A percentile compares a stretch with the other conserved stretches of the same genome.
These are phyloP conservation scores for Hypothenemus hampei DNA, from an alignment of 1,140 invertebrate genomes.

Conservation along the genomic window DNA sequence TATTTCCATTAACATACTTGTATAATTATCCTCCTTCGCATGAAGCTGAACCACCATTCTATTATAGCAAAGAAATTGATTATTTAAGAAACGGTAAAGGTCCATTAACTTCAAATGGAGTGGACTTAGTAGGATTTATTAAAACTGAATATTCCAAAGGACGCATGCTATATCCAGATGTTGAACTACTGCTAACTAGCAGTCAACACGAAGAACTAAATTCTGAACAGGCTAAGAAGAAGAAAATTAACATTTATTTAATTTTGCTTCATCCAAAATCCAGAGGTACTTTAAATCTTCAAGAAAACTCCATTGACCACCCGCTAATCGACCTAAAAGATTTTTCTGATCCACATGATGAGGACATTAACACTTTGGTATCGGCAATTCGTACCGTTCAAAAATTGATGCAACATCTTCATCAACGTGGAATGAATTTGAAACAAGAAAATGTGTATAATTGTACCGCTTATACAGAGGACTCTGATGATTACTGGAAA, in stretches of 20 bases:
- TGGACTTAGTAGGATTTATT: slow-evolving; percentile 46
- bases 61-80: slow-evolving; percentile 33
- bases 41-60: slow-evolving; percentile 10
- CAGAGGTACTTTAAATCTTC: slow-evolving; percentile 55
- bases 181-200: slow-evolving; percentile 45
- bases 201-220: slow-evolving; percentile 5
- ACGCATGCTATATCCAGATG: slow-evolving; percentile 50
- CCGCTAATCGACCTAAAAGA: slow-evolving; percentile 64
- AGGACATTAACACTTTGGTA: slow-evolving; percentile 34
- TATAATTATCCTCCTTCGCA: slow-evolving; percentile 46
- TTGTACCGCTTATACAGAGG: slow-evolving; percentile 28
- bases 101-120: slow-evolving; percentile 44
- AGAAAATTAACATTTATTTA: slow-evolving; percentile 46
- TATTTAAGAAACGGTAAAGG: slow-evolving; percentile 47
- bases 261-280: slow-evolving; percentile 70
- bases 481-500: slow-evolving; percentile 36
- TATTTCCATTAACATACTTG: slow-evolving; percentile 43
- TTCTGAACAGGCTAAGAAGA: background rate
- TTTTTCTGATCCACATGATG: slow-evolving; percentile 51
- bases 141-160: slow-evolving; percentile 42
- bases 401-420: slow-evolving; percentile 26
- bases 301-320: slow-evolving; percentile 52
- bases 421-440: slow-evolving; percentile 27
- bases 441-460: slow-evolving; percentile 24
- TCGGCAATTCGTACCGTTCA: slow-evolving; percentile 28